A percentile compares a stretch with the other conserved stretches of the same genome.
These are phyloP conservation scores for Characodon lateralis DNA, from an alignment of 2,797 vertebrate species.

Conservation along the genomic window DNA sequence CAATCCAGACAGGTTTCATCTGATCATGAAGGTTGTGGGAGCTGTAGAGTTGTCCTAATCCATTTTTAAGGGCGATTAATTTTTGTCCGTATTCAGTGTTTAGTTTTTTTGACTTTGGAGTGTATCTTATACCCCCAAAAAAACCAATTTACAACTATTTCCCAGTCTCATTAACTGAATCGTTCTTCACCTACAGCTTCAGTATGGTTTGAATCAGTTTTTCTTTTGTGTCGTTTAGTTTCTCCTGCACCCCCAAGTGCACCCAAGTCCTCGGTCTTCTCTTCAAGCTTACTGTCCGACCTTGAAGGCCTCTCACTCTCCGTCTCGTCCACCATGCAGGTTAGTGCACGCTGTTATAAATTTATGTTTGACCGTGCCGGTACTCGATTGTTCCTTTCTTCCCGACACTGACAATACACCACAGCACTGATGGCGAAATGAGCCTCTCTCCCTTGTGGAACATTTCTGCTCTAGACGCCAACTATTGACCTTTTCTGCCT, in stretches of 20 bases:
- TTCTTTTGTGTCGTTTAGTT: slow-evolving; percentile 75
- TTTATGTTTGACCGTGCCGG: slow-evolving; percentile 8
- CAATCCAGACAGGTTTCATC: neutral
- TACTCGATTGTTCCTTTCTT: slow-evolving; percentile 48
- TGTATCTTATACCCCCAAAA: neutral
- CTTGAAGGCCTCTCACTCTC: slow-evolving; percentile 91
- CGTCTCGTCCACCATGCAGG: slow-evolving; percentile 83
- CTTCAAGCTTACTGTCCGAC: slow-evolving; percentile 87
- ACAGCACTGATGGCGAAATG: slow-evolving; percentile 59
- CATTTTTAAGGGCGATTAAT: neutral
- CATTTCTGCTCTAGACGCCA: slow-evolving; percentile 62
- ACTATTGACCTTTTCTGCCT: slow-evolving; percentile 75
- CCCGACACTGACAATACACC: slow-evolving; percentile 49
- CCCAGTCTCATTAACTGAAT: neutral
- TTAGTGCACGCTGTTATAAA: slow-evolving; percentile 67
- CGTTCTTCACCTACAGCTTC: neutral
- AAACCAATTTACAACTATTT: neutral
- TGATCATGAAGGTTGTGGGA: neutral
- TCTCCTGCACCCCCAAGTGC: slow-evolving; percentile 71
- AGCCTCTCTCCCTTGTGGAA: slow-evolving; percentile 69
- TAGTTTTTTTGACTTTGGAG: neutral
- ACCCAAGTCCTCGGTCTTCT: slow-evolving; percentile 76
- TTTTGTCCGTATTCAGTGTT: neutral
- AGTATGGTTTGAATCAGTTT: neutral
- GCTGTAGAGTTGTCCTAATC: neutral